Evolutionary conservation across 2,797 vertebrate species (phyloP), one percentile per base, ranked within the genome.

Genomic region (Distichodus sexfasciatus): DNA sequence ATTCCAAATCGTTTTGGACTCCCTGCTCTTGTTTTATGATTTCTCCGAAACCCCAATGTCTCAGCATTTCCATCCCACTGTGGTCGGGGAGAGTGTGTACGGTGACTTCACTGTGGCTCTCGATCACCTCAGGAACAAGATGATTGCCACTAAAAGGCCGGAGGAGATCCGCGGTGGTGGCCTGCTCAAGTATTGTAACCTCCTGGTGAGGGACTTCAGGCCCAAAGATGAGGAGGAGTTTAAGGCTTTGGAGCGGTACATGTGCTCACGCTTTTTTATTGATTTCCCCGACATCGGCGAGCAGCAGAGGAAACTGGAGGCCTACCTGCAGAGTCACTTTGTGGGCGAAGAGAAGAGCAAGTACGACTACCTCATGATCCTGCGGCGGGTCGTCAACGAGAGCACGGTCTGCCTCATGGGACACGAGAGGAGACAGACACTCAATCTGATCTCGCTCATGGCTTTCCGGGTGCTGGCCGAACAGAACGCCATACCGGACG

Each of bases 331-430:
- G 74, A 99, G 96, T 88, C 97, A 99, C 89, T 99, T 99, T 44
- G 88, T 95, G 0, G 95, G 93, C 0, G 97, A 96, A 67, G 97
- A 99, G 86, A 92, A 92, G 80, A 95, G 93, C 91, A 98, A 98
- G 86, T 99, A 99, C 0, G 93, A 97, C 82, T 99, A 99, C 92
- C 94, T 99, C 85, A 92, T 96, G 93, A 99, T 94, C 81, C 91
- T 99, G 61, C 91, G 93, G 50, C 87, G 87, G 50, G 97, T 99
- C 28, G 95, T 99, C 58, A 97, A 98, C 0, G 95, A 98, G 87
- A 99, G 97, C 88, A 99, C 97, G 0, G 97, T 99, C 78, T 99
- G 97, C 81, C 95, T 99, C 53, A 99, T 99, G 97, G 95, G 96
- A 41, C 96, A 99, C 0, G 97, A 99, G 72, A 90, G 96, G 17